Conservation (phyloP, 2,888 invertebrate genomes). For the Synanthedon myopaeformis region DNA sequence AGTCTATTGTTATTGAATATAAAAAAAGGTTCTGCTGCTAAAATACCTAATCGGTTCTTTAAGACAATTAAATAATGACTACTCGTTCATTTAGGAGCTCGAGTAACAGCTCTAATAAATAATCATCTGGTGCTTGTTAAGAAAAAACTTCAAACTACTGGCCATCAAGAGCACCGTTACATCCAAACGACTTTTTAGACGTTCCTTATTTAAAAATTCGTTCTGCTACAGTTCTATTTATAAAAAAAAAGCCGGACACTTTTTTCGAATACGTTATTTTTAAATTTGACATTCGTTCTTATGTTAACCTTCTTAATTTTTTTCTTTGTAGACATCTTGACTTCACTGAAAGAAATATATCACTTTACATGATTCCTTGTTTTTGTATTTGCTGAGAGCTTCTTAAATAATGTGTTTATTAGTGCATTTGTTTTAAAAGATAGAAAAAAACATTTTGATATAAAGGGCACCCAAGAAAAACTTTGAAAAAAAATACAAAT, state of each 20-base stretch:
- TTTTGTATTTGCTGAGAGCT: too few species aligned
- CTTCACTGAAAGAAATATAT: background rate
- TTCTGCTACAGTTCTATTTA: slow-evolving; percentile 30
- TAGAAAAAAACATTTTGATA: too few species aligned
- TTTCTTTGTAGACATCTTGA: slow-evolving; percentile 1
- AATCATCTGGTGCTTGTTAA: slow-evolving; percentile 17
- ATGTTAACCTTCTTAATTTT: slow-evolving; percentile 1
- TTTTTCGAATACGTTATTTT: slow-evolving; percentile 13
- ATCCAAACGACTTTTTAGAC: slow-evolving; percentile 29
- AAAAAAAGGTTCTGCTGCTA: too few species aligned
- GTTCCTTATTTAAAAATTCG: slow-evolving; percentile 38
- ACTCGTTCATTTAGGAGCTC: background rate
- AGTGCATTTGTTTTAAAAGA: too few species aligned
- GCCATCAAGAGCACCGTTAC: slow-evolving; percentile 33
- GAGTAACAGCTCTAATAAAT: slow-evolving; percentile 15
- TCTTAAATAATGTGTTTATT: too few species aligned
- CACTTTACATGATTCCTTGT: too few species aligned
- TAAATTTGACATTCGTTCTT: slow-evolving; percentile 9
- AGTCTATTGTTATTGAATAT: too few species aligned
- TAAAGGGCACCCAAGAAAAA: too few species aligned
- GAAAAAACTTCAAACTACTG: slow-evolving; percentile 18
- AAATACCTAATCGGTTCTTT: too few species aligned
- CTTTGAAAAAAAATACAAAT: too few species aligned
- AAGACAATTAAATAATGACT: background rate
- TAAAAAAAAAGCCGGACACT: slow-evolving; percentile 13